phyloP scores from a whole-genome alignment of 2,113 vertebrate species.

The Labeo rohita region DNA sequence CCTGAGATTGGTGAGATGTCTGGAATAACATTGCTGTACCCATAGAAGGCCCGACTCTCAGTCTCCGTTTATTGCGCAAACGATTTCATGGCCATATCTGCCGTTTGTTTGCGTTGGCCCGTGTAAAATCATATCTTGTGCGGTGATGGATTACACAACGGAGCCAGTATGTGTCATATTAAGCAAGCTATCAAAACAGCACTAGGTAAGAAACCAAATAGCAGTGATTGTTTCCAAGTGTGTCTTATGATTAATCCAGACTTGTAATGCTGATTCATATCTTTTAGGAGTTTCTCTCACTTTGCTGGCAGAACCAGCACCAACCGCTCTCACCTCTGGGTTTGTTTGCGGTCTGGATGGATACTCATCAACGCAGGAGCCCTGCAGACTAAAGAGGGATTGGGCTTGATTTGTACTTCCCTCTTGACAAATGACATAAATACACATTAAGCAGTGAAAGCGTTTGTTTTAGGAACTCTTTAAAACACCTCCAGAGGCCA shows the following conservation, averaged over 20 bases:
- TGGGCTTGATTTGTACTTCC: conserved; percentile 28
- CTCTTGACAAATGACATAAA: conserved; percentile 42
- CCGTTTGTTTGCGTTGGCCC: conserved; percentile 72
- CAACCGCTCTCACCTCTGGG: conserved; percentile 29
- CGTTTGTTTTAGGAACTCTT: conserved; percentile 29
- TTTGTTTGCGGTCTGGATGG: conserved; percentile 39
- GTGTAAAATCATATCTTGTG: conserved; percentile 55
- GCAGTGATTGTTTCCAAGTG: conserved; percentile 51
- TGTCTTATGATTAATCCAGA: conserved; percentile 52
- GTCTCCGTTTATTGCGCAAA: conserved; percentile 43
- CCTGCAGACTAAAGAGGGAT: conserved; percentile 13
- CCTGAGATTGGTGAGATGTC: background rate
- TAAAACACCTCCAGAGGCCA: conserved; percentile 30
- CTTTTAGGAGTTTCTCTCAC: conserved; percentile 31
- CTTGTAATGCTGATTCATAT: conserved; percentile 63
- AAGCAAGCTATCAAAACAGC: conserved; percentile 59
- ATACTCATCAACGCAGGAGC: conserved; percentile 30
- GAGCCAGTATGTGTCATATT: conserved; percentile 63
- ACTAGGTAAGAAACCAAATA: conserved; percentile 48
- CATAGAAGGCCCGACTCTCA: conserved; percentile 5
- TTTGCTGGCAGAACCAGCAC: conserved; percentile 11
- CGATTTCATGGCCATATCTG: conserved; percentile 61
- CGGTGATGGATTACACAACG: conserved; percentile 60
- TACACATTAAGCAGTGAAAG: conserved; percentile 32
- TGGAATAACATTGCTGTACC: background rate